Evolutionary conservation across 2,797 vertebrate species (phyloP).

Genomic region (Netta rufina): DNA sequence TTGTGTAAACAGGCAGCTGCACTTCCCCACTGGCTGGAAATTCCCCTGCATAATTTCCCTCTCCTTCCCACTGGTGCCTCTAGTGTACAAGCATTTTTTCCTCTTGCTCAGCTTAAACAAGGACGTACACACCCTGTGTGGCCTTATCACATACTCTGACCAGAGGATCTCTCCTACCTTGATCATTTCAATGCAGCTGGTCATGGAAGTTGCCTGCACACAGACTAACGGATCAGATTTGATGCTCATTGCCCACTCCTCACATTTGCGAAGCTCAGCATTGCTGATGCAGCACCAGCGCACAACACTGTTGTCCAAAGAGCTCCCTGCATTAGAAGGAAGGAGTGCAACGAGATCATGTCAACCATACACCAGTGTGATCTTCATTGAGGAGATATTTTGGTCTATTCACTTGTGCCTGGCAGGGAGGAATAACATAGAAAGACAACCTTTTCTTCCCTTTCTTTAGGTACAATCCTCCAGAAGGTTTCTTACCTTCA

Average conservation of each 20-base stretch:
- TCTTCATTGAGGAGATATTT: background rate
- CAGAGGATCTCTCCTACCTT: slow-evolving; percentile 78
- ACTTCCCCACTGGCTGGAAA: background rate
- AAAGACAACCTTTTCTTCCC: background rate
- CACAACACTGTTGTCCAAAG: slow-evolving; percentile 89
- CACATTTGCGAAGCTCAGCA: slow-evolving; percentile 89
- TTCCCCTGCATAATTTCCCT: background rate
- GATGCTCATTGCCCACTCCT: slow-evolving; percentile 90
- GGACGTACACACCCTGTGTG: background rate
- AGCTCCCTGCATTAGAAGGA: slow-evolving; percentile 81
- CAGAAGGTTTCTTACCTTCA: slow-evolving; percentile 83
- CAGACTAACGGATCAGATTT: slow-evolving; percentile 90
- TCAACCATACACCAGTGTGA: background rate
- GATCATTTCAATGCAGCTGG: slow-evolving; percentile 89
- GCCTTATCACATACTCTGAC: no score
- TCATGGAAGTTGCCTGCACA: slow-evolving; percentile 84
- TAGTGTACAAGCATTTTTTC: background rate
- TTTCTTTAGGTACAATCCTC: background rate
- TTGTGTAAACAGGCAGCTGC: background rate
- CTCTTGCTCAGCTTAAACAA: background rate
- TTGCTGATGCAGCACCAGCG: slow-evolving; percentile 93
- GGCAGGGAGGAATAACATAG: background rate
- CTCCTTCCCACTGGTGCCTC: background rate
- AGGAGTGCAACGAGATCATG: background rate
- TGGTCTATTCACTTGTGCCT: background rate